Evolutionary conservation across 2,797 vertebrate species (phyloP).

Genomic region (Characodon lateralis): DNA sequence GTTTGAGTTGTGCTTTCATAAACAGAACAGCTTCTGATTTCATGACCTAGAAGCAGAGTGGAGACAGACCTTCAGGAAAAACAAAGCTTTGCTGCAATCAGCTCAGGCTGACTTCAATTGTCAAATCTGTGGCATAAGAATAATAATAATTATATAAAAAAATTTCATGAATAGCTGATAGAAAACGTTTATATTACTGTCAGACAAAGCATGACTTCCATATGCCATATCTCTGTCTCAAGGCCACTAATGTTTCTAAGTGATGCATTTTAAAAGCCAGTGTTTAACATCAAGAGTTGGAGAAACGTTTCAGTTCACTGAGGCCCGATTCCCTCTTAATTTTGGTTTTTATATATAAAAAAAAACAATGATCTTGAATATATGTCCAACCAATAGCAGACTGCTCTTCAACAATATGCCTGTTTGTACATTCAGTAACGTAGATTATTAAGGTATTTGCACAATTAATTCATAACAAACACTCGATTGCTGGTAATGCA

Average conservation of each 20-base stretch:
- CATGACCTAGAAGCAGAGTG: not conserved
- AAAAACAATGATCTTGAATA: conserved; percentile 6
- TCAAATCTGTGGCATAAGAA: not conserved
- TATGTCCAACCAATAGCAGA: conserved; percentile 32
- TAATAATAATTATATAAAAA: not conserved
- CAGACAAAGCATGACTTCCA: not conserved
- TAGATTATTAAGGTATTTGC: conserved; percentile 12
- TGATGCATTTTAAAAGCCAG: not conserved
- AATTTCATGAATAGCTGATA: not conserved
- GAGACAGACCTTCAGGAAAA: not conserved
- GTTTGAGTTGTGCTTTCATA: not conserved
- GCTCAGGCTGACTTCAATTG: not conserved
- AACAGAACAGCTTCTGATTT: not conserved
- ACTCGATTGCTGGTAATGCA: conserved; percentile 36
- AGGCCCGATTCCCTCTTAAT: conserved; percentile 21
- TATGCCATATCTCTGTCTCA: conserved; percentile 4
- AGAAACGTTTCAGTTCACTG: conserved; percentile 23
- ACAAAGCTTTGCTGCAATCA: not conserved
- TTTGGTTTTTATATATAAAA: not conserved
- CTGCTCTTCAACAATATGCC: conserved; percentile 37
- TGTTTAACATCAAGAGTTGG: conserved; percentile 2
- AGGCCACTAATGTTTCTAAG: conserved; percentile 15
- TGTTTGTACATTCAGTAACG: conserved; percentile 63
- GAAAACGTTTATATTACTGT: conserved; percentile 1
- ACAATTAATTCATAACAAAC: conserved; percentile 31